Conservation (phyloP, 2,113 vertebrate genomes). For the Halcyon senegalensis region DNA sequence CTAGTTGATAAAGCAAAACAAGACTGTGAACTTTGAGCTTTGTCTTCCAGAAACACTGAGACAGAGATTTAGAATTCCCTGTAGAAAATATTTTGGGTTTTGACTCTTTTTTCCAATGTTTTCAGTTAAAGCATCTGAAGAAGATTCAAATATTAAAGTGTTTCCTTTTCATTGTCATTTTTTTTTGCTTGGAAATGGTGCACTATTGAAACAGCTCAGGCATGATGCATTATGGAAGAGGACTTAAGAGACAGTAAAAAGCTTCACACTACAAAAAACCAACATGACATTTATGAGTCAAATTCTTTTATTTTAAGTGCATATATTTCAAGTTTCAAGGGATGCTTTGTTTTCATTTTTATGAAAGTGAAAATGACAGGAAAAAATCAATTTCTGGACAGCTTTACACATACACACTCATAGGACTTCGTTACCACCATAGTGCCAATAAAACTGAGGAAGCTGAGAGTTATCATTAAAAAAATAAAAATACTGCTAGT, state of each 20-base stretch:
- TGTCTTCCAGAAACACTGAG: neutral
- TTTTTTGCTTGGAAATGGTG: neutral
- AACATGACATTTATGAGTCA: neutral
- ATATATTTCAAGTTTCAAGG: neutral
- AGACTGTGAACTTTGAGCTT: neutral
- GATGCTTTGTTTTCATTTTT: neutral
- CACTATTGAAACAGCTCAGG: neutral
- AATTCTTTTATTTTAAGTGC: neutral
- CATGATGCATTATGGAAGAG: neutral
- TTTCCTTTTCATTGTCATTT: neutral
- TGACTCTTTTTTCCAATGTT: neutral
- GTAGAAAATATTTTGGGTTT: neutral
- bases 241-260: neutral
- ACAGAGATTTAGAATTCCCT: neutral
- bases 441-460: neutral
- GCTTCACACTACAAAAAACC: neutral
- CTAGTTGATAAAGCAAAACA: neutral
- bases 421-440: neutral
- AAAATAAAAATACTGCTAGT: neutral
- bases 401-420: neutral
- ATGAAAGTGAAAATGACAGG: neutral
- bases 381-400: neutral
- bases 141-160: neutral
- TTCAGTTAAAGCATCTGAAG: neutral
- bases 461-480: neutral